Evolutionary conservation across 2,797 vertebrate genomes (phyloP).

Genomic region (Percopsis omiscomaycus): DNA sequence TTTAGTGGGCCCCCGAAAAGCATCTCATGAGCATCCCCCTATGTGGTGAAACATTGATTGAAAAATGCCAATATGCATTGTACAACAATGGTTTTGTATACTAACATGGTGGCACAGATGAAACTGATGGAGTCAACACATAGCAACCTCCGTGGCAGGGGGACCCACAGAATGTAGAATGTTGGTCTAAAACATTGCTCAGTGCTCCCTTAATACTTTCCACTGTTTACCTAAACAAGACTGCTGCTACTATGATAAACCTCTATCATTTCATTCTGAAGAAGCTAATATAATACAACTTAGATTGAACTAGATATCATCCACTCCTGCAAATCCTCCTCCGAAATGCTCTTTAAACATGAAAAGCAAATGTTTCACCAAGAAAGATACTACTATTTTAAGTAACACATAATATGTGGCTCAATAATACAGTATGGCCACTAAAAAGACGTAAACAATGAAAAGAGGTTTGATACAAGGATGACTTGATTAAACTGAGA

Average conservation of each 20-base stretch:
- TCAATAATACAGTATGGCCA: conserved; percentile 28
- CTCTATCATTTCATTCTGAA: conserved; percentile 11
- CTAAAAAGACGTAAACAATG: conserved; percentile 24
- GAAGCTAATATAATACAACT: conserved; percentile 27
- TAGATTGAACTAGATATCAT: conserved; percentile 24
- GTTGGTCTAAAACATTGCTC: too few relatives aligned
- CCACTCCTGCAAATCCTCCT: conserved; percentile 4
- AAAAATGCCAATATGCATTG: too few relatives aligned
- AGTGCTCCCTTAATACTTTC: too few relatives aligned
- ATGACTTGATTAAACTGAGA: conserved; percentile 28
- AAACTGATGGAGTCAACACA: too few relatives aligned
- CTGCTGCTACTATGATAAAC: conserved; percentile 17
- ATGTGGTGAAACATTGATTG: too few relatives aligned
- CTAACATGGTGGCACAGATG: too few relatives aligned
- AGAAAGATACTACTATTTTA: conserved; percentile 41
- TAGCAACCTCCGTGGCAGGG: too few relatives aligned
- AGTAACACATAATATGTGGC: conserved; percentile 34
- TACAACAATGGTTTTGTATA: too few relatives aligned
- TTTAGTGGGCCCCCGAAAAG: too few relatives aligned
- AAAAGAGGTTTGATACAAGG: conserved; percentile 21
- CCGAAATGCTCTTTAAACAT: conserved; percentile 34
- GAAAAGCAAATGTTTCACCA: conserved; percentile 57
- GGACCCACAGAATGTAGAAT: too few relatives aligned
- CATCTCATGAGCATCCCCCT: too few relatives aligned
- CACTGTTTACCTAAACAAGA: too few relatives aligned